Evolutionary conservation across 2,797 vertebrate genomes (phyloP), one percentile per base, ranked within the genome.

Genomic region (Sebastes umbrosus): DNA sequence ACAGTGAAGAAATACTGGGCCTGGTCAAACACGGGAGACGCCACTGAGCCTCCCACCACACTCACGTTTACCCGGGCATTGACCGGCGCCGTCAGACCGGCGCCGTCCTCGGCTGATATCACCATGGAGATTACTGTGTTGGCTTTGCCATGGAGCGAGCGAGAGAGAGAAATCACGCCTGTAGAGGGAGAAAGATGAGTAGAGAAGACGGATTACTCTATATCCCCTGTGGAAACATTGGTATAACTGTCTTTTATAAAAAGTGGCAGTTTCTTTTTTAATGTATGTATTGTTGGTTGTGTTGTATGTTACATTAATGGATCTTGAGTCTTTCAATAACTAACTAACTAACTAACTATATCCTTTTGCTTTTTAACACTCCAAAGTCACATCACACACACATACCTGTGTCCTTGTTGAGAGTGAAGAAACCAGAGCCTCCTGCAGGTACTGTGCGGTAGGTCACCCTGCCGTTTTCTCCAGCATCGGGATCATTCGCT

Each of bases 401-500:
- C 27, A 67, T 20, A 93, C 98, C 98, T 82, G 98, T 98, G 91
- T 98, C 97, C 79, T 97, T 97, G 92, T 99, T 97, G 86, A 99
- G 96, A 66, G 97, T 97, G 90, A 99, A 98, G 78, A 97, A 97
- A 0, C 95, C 92, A 3, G 97, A 97, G 1, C 95, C 95, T 69
- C 97, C 97, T 34, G 96, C 98, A 14, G 93, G 91, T 14, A 96
- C 82, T 0, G 96, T 97, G 84, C 92, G 94, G 90, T 99, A 99
- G 12, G 96, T 97, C 84, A 99, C 96, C 69, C 88, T 95, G 32
- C 98, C 97, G 0, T 99, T 96, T 24, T 93, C 94, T 6, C 97
- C 98, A 31, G 97, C 95, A 5, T 99, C 98, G 20, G 98, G 97
- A 92, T 99, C 99, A 0, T 96, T 96, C n/a, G 99, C 99, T 2